Evolutionary conservation across 2,113 vertebrate genomes (phyloP), one percentile per base, ranked within the genome.

Genomic region (Cyphomyrus discorhynchus): DNA sequence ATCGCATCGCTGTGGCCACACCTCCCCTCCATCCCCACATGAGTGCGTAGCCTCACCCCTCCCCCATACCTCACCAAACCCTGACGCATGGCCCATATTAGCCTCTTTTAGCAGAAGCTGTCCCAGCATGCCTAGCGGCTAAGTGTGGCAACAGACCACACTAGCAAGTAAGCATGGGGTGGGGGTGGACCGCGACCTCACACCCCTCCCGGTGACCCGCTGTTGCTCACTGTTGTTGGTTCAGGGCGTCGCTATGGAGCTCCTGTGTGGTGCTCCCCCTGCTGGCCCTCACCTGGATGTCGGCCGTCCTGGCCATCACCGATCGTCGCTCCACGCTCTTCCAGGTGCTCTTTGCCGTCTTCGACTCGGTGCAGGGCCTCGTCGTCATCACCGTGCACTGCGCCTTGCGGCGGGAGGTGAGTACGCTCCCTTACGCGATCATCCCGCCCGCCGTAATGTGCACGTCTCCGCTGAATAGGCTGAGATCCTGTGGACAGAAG

Each of bases 221-320:
- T 46, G 87, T 66, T 89, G 70, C 86, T 89, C 87, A 93, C 91
- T 92, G 91, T 92, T 92, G 91, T 91, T 90, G 92, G 91, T 92
- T 89, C 93, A 96, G 97, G 97, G 97, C 97, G 62, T 97, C 97
- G 0, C 95, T 97, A 89, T 98, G 97, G 97, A 97, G 97, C 93
- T 98, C 97, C 90, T 98, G 97, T 13, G 97, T 98, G 92, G 97
- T 98, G 91, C 96, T 99, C 92, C 98, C 98, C 42, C 96, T 99
- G 94, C 96, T 99, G 93, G 98, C 98, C 0, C 97, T 99, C 93
- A 99, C 98, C 92, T 99, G 98, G 98, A 99, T 99, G 98, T 99
- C 98, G 87, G 98, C 98, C 0, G 98, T 99, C 93, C 95, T 99
- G 92, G 98, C 98, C 95, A 99, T 99, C 96, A 99, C 98, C 2